phyloP scores from a whole-genome alignment of 2,888 invertebrate species.

The Hemithea aestivaria region DNA sequence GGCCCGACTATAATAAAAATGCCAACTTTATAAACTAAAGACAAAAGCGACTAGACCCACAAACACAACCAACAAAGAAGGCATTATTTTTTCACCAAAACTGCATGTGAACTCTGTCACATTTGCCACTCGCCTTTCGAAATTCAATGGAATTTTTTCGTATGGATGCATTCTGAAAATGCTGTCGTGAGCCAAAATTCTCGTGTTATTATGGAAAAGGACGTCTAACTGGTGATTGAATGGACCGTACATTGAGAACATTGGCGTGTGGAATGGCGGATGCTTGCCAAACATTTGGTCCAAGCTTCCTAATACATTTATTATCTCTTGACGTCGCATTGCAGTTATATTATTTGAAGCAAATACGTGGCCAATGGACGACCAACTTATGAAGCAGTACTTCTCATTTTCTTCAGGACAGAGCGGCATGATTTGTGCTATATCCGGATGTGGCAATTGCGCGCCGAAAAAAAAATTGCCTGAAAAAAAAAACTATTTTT shows the following conservation, averaged over 20 bases:
- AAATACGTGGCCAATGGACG: slow-evolving; percentile 83
- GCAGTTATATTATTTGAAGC: slow-evolving; percentile 75
- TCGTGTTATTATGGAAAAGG: slow-evolving; percentile 82
- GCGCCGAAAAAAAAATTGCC: no score
- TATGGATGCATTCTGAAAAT: slow-evolving; percentile 55
- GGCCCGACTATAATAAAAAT: no score
- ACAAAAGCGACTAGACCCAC: slow-evolving; percentile 41
- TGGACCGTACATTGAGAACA: slow-evolving; percentile 84
- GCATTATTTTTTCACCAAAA: slow-evolving; percentile 38
- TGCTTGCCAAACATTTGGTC: slow-evolving; percentile 85
- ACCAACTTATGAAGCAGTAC: slow-evolving; percentile 83
- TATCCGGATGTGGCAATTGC: slow-evolving; percentile 4
- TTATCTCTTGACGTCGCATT: slow-evolving; percentile 82
- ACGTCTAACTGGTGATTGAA: slow-evolving; percentile 82
- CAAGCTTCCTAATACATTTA: slow-evolving; percentile 83
- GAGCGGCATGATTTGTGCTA: slow-evolving; percentile 70
- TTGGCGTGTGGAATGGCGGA: slow-evolving; percentile 72
- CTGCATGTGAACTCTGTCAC: slow-evolving; percentile 39
- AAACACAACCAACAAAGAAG: slow-evolving; percentile 37
- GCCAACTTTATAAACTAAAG: slow-evolving; percentile 9
- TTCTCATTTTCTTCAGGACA: slow-evolving; percentile 76
- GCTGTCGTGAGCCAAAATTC: slow-evolving; percentile 44
- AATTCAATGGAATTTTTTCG: slow-evolving; percentile 56
- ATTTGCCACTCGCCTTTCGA: slow-evolving; percentile 50
- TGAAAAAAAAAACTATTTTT: neutral